Conservation (phyloP, 92 coral and sea anemone genomes). For the Bergia sp. region DNA sequence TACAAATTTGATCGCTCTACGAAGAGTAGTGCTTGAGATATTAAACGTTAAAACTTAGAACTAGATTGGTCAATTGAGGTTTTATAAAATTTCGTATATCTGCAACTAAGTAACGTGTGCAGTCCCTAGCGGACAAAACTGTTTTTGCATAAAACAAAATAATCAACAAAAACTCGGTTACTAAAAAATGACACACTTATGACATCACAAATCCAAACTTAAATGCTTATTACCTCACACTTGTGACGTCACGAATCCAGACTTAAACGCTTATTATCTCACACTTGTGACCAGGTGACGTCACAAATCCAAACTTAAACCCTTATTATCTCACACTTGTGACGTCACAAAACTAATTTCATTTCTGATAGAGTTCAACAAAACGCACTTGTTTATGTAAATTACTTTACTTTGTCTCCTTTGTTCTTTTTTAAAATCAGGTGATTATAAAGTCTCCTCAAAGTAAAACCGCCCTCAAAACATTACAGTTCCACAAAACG, state of each 20-base stretch:
- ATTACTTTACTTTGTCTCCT: background rate
- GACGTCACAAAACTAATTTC: no score
- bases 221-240: no score
- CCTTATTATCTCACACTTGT: no score
- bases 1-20: conserved; percentile 38
- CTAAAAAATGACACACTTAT: no score
- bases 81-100: background rate
- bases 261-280: no score
- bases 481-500: background rate
- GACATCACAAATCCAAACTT: no score
- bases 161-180: no score
- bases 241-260: no score
- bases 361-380: no score
- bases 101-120: background rate
- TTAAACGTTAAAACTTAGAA: conserved; percentile 38
- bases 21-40: conserved; percentile 28
- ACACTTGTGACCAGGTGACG: no score
- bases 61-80: background rate
- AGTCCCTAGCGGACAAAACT: background rate
- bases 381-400: no score
- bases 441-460: background rate
- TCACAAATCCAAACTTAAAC: no score
- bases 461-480: background rate
- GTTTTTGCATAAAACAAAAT: background rate
- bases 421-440: background rate